phyloP scores from a whole-genome alignment of 92 coral and sea anemone genomes.

The Actinernus sp. region DNA sequence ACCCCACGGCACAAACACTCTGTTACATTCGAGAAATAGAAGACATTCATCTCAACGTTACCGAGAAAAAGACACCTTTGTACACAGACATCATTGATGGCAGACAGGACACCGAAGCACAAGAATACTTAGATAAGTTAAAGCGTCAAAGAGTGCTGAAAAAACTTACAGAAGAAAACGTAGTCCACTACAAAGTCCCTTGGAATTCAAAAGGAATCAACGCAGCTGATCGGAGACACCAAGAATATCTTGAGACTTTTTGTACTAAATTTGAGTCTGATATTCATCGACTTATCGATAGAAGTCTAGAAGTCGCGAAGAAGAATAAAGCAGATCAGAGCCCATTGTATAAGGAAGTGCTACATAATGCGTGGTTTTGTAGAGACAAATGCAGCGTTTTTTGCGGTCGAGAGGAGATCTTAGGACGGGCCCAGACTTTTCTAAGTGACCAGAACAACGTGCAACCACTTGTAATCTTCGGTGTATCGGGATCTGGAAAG shows the following conservation, averaged over 20 bases:
- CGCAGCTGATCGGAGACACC: conserved; percentile 75
- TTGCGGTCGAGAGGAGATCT: conserved; percentile 78
- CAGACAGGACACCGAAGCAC: conserved; percentile 74
- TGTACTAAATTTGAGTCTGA: conserved; percentile 78
- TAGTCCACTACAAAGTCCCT: conserved; percentile 72
- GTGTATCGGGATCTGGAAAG: conserved; percentile 87
- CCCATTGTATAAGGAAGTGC: conserved; percentile 67
- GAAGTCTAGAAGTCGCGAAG: conserved; percentile 54
- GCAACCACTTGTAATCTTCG: conserved; percentile 70
- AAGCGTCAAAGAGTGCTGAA: conserved; percentile 70
- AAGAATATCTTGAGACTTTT: conserved; percentile 61
- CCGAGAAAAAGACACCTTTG: conserved; percentile 41
- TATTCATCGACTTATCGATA: conserved; percentile 68
- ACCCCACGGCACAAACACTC: conserved; percentile 75
- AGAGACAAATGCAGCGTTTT: conserved; percentile 76
- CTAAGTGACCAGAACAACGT: conserved; percentile 27
- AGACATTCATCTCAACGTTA: conserved; percentile 74
- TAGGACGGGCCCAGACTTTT: conserved; percentile 38
- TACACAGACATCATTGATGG: conserved; percentile 73
- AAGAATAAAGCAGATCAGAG: conserved; percentile 47
- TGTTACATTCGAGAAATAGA: conserved; percentile 83
- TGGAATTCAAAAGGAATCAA: conserved; percentile 84
- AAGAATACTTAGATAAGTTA: conserved; percentile 51
- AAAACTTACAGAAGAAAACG: conserved; percentile 64
- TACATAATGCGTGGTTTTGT: conserved; percentile 87